phyloP scores from a whole-genome alignment of 2,888 invertebrate genomes.

The Adela reaumurella region DNA sequence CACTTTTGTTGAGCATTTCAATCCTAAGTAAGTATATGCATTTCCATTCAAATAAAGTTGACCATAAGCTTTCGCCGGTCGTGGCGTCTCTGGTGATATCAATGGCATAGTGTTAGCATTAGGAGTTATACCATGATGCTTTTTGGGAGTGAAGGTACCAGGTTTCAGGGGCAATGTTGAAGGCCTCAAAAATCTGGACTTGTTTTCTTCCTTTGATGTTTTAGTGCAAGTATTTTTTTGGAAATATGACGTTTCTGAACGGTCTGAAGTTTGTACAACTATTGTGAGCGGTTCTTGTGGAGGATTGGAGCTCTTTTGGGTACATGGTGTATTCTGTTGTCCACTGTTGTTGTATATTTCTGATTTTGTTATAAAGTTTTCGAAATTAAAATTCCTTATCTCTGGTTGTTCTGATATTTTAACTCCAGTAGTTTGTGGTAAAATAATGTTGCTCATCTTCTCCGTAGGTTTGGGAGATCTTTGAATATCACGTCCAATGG shows the following conservation, averaged over 20 bases:
- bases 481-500: not conserved
- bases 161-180: slow-evolving; percentile 81
- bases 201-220: slow-evolving; percentile 33
- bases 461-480: not conserved
- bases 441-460: slow-evolving; percentile 2
- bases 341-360: slow-evolving; percentile 45
- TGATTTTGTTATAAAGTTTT: slow-evolving; percentile 48
- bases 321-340: slow-evolving; percentile 39
- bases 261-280: slow-evolving; percentile 17
- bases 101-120: slow-evolving; percentile 78
- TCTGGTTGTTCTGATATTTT: slow-evolving; percentile 28
- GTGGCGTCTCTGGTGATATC: slow-evolving; percentile 87
- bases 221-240: slow-evolving; percentile 36
- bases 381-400: slow-evolving; percentile 44
- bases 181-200: slow-evolving; percentile 73
- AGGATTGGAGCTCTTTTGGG: slow-evolving; percentile 37
- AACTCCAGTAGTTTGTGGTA: slow-evolving; percentile 21
- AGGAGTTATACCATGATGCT: slow-evolving; percentile 78
- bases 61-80: slow-evolving; percentile 85
- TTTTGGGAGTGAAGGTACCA: slow-evolving; percentile 76
- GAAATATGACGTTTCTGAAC: slow-evolving; percentile 48
- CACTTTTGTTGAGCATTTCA: slow-evolving; percentile 86
- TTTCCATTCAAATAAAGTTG: slow-evolving; percentile 88
- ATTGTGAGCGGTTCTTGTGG: slow-evolving; percentile 28
- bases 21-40: slow-evolving; percentile 85